Conservation (phyloP, 1,140 invertebrate genomes). For the Agrilus planipennis region DNA sequence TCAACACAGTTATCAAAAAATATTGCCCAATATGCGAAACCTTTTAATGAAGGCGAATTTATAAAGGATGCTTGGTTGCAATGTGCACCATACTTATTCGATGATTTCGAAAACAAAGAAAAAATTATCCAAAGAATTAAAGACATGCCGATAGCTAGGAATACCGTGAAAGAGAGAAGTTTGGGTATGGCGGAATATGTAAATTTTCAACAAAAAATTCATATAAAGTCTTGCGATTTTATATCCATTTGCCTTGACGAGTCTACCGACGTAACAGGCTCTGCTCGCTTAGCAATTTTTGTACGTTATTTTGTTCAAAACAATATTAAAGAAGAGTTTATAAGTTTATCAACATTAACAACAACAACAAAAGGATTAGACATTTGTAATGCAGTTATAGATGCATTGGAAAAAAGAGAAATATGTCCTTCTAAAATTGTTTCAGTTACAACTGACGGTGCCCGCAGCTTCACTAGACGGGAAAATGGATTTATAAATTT, state of each 20-base stretch:
- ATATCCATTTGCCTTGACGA: slow-evolving; percentile 12
- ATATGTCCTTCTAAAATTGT: slow-evolving; percentile 27
- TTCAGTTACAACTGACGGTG: slow-evolving; percentile 19
- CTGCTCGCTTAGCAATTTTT: slow-evolving; percentile 9
- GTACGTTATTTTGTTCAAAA: slow-evolving; percentile 11
- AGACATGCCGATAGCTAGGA: slow-evolving; percentile 14
- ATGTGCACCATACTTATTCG: slow-evolving; percentile 11
- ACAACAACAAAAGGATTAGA: slow-evolving; percentile 23
- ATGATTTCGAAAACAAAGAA: slow-evolving; percentile 16
- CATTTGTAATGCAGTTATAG: slow-evolving; percentile 23
- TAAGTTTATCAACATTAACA: slow-evolving; percentile 13
- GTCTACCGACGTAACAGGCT: slow-evolving; percentile 9
- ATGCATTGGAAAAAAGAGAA: slow-evolving; percentile 20
- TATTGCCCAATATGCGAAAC: slow-evolving; percentile 11
- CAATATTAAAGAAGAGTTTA: slow-evolving; percentile 11
- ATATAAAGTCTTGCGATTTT: slow-evolving; percentile 8
- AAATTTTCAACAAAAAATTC: slow-evolving; percentile 15
- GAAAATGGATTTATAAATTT: slow-evolving; percentile 10
- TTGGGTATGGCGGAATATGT: slow-evolving; percentile 16
- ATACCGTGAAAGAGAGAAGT: slow-evolving; percentile 19
- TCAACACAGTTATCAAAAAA: slow-evolving; percentile 11
- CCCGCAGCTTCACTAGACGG: slow-evolving; percentile 9
- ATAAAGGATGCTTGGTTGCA: slow-evolving; percentile 10
- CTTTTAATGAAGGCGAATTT: slow-evolving; percentile 11
- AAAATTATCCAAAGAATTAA: slow-evolving; percentile 16